Evolutionary conservation across 2,797 vertebrate species (phyloP).

Genomic region (Pyrocephalus nanus): DNA sequence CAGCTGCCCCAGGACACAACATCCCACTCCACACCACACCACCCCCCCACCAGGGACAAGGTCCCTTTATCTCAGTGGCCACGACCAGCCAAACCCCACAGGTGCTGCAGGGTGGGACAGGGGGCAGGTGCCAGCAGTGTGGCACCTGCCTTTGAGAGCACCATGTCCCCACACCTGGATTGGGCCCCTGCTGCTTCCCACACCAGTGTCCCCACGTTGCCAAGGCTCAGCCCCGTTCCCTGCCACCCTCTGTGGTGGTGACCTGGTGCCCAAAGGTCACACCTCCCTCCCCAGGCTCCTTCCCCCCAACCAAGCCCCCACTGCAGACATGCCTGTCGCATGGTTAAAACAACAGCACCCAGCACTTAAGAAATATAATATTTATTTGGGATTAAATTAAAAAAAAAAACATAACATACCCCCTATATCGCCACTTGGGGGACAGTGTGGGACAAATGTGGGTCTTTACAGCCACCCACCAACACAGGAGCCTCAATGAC

Average conservation of each 20-base stretch:
- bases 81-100: rapidly evolving
- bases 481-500: not conserved
- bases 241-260: rapidly evolving
- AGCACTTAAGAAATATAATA: conserved; percentile 74
- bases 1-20: rapidly evolving
- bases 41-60: rapidly evolving
- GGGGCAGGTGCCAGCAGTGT: rapidly evolving
- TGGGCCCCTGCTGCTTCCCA: not conserved
- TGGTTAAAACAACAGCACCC: not conserved
- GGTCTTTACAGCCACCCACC: not conserved
- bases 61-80: not conserved
- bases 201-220: rapidly evolving
- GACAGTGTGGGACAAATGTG: not conserved
- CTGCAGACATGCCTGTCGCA: too few species aligned
- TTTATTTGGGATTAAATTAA: conserved; percentile 76
- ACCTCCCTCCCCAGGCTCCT: not conserved
- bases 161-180: rapidly evolving
- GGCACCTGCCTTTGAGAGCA: rapidly evolving
- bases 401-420: conserved; percentile 1
- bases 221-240: rapidly evolving
- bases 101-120: rapidly evolving
- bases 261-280: rapidly evolving
- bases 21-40: too few species aligned
- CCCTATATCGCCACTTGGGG: not conserved
- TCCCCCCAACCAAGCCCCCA: too few species aligned